A percentile compares a stretch with the other conserved stretches of the same genome.
Conservation (phyloP, 53 echinoderm and acorn worm genomes). For the Astropecten irregularis region DNA sequence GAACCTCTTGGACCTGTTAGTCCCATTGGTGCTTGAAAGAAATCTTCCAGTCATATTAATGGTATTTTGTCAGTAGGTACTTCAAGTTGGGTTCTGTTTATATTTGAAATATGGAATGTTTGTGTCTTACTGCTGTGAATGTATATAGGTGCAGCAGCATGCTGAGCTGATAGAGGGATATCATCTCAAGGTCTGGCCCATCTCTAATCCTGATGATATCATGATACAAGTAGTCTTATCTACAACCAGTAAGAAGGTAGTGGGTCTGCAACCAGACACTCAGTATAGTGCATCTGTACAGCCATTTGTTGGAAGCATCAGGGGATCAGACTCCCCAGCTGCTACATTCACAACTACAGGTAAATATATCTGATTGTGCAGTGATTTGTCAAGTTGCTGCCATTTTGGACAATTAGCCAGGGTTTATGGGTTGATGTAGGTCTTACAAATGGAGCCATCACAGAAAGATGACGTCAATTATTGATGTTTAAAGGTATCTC, state of each 20-base stretch:
- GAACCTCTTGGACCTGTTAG: too few species aligned
- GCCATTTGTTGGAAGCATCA: slow-evolving; percentile 67
- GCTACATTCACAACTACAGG: slow-evolving; percentile 31
- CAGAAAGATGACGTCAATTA: too few species aligned
- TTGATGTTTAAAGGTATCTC: too few species aligned
- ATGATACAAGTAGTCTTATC: slow-evolving; percentile 48
- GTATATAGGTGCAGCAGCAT: slow-evolving; percentile 67
- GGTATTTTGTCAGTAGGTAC: too few species aligned
- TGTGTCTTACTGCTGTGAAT: too few species aligned
- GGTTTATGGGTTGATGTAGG: neutral
- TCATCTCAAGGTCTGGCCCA: slow-evolving; percentile 63
- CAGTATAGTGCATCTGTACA: slow-evolving; percentile 71
- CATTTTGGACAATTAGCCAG: too few species aligned
- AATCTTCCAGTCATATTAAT: too few species aligned
- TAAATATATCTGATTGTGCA: too few species aligned
- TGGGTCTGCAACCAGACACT: slow-evolving; percentile 75
- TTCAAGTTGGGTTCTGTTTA: too few species aligned
- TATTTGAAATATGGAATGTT: too few species aligned
- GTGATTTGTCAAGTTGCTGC: too few species aligned
- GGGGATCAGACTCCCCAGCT: slow-evolving; percentile 57
- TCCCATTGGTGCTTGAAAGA: too few species aligned
- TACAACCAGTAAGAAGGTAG: slow-evolving; percentile 48
- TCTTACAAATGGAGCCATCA: neutral
- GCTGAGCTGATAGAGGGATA: slow-evolving; percentile 78
- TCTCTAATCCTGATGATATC: slow-evolving; percentile 16